Percentiles rank a stretch among this genome's conserved stretches.
These are phyloP conservation scores for Yponomeuta sedellus DNA, from an alignment of 2,888 invertebrate species.

Conservation along the genomic window DNA sequence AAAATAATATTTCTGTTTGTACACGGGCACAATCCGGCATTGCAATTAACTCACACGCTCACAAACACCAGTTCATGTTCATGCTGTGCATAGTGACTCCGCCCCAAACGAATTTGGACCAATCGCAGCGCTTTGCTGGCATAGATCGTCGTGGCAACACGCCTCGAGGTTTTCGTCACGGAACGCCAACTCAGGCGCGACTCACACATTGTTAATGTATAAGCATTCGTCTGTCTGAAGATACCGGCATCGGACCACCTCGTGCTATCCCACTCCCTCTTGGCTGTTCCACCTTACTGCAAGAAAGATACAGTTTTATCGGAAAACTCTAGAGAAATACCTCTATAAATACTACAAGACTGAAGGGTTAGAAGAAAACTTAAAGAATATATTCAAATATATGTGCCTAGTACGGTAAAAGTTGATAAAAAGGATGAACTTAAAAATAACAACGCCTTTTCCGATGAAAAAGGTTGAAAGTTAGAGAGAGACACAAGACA, in stretches of 20 bases:
- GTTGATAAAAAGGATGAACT: background rate
- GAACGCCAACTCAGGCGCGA: constrained; percentile 74
- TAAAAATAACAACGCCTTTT: background rate
- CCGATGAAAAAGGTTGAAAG: constrained; percentile 23
- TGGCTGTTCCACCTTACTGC: constrained; percentile 29
- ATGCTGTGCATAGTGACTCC: constrained; percentile 65
- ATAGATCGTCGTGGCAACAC: constrained; percentile 72
- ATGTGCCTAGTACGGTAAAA: background rate
- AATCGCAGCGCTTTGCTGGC: constrained; percentile 55
- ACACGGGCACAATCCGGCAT: constrained; percentile 61
- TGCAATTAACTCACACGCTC: constrained; percentile 73
- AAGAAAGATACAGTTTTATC: background rate
- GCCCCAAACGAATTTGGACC: constrained; percentile 67
- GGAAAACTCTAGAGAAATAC: background rate
- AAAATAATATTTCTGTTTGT: constrained; percentile 43
- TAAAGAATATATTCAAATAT: background rate
- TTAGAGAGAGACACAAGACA: constrained; percentile 62
- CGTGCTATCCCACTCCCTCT: constrained; percentile 60
- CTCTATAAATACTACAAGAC: background rate
- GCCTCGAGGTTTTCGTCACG: constrained; percentile 74
- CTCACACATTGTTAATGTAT: constrained; percentile 70
- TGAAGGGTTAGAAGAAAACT: background rate
- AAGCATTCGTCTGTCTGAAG: constrained; percentile 66
- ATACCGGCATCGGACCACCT: constrained; percentile 57
- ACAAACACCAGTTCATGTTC: constrained; percentile 37